These are phyloP conservation scores for Melanostoma mellinum DNA, from an alignment of 2,888 invertebrate genomes.

Conservation along the genomic window DNA sequence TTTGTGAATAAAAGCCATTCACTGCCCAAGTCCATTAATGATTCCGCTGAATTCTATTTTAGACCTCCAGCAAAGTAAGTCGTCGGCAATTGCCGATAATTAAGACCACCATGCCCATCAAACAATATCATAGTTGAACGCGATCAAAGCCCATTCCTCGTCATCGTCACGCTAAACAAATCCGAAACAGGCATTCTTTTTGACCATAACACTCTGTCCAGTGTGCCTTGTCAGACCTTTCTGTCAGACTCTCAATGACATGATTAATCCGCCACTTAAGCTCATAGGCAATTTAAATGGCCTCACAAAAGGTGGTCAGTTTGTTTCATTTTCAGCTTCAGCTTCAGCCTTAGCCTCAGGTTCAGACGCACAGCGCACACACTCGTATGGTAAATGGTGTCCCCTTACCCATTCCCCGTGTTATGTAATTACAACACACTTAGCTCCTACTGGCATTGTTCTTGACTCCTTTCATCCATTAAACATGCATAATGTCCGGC, in stretches of 20 bases:
- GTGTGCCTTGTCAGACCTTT: slow-evolving; percentile 27
- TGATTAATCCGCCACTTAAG: slow-evolving; percentile 71
- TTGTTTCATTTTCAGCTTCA: not conserved
- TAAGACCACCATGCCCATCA: slow-evolving; percentile 67
- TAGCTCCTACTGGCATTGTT: slow-evolving; percentile 67
- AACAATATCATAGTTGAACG: slow-evolving; percentile 51
- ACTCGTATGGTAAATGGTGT: not conserved
- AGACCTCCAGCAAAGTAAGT: slow-evolving; percentile 61
- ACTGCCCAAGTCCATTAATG: not conserved
- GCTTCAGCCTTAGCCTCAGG: not conserved
- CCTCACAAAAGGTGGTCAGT: slow-evolving; percentile 28
- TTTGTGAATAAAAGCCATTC: no score
- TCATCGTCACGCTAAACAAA: slow-evolving; percentile 56
- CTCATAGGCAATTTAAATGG: slow-evolving; percentile 64
- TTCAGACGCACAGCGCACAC: not conserved
- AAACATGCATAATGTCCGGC: slow-evolving; percentile 65
- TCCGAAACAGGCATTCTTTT: slow-evolving; percentile 57
- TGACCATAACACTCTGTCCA: slow-evolving; percentile 23
- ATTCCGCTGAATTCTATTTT: not conserved
- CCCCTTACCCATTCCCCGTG: not conserved
- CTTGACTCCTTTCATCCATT: slow-evolving; percentile 70
- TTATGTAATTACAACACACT: slow-evolving; percentile 69
- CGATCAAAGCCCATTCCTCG: slow-evolving; percentile 43
- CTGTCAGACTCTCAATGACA: slow-evolving; percentile 64
- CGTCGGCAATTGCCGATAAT: slow-evolving; percentile 62